Evolutionary conservation across 2,113 vertebrate genomes (phyloP).

Genomic region (Polypterus senegalus): DNA sequence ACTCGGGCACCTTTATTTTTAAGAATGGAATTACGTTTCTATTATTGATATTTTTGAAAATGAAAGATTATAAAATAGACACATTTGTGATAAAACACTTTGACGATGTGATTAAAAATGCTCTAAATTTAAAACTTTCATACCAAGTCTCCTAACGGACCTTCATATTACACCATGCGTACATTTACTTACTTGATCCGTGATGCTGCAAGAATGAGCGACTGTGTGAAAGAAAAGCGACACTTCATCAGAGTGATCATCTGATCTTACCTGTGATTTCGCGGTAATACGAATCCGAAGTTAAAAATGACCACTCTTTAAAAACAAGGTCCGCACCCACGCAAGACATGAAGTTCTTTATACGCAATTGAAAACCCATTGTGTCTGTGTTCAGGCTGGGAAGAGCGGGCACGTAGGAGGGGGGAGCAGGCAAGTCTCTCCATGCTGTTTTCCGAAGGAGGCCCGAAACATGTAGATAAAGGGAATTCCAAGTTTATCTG

Average conservation of each 20-base stretch:
- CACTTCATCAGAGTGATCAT: background rate
- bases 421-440: constrained; percentile 42
- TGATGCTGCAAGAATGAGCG: background rate
- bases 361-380: constrained; percentile 48
- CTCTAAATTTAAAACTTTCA: too few relatives aligned
- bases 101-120: too few relatives aligned
- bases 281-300: constrained; percentile 39
- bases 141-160: background rate
- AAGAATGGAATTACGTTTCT: too few relatives aligned
- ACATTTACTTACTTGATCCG: too few relatives aligned
- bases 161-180: background rate
- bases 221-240: background rate
- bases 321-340: constrained; percentile 32
- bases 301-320: constrained; percentile 5
- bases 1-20: too few relatives aligned
- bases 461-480: constrained; percentile 40
- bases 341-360: constrained; percentile 39
- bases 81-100: too few relatives aligned
- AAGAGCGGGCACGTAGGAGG: constrained; percentile 42
- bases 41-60: too few relatives aligned
- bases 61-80: too few relatives aligned
- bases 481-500: constrained; percentile 38
- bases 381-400: constrained; percentile 43
- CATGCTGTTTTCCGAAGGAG: constrained; percentile 19
- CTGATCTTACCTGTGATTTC: constrained; percentile 38